A percentile compares a stretch with the other conserved stretches of the same genome.
These are phyloP conservation scores for Psococerastis gibbosa DNA, from an alignment of 2,888 invertebrate genomes.

Conservation along the genomic window DNA sequence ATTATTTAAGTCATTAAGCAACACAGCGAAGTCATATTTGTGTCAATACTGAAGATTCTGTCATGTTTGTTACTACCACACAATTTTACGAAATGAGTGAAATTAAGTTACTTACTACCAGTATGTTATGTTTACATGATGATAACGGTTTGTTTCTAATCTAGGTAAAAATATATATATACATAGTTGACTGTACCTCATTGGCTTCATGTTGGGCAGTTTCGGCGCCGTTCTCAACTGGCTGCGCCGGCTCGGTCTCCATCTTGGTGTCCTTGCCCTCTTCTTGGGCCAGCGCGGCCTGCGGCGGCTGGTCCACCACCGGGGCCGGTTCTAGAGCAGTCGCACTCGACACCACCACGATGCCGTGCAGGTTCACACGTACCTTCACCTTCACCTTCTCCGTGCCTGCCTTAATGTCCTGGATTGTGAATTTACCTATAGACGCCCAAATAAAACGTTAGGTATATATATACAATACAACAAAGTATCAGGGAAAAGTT, in stretches of 20 bases:
- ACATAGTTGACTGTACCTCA: too few species aligned
- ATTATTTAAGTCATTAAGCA: too few species aligned
- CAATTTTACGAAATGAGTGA: too few species aligned
- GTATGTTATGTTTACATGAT: too few species aligned
- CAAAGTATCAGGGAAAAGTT: too few species aligned
- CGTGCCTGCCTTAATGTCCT: slow-evolving; percentile 65
- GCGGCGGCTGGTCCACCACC: slow-evolving; percentile 20
- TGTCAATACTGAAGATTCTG: too few species aligned
- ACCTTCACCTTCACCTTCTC: slow-evolving; percentile 94
- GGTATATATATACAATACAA: too few species aligned
- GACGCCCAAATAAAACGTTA: slow-evolving; percentile 15
- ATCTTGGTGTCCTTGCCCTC: slow-evolving; percentile 28
- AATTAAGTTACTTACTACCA: too few species aligned
- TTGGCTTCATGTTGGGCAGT: background rate
- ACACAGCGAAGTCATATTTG: too few species aligned
- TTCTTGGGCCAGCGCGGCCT: slow-evolving; percentile 28
- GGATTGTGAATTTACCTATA: slow-evolving; percentile 53
- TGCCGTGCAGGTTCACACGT: slow-evolving; percentile 81
- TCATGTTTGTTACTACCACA: too few species aligned
- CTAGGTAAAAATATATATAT: too few species aligned
- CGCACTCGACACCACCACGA: slow-evolving; percentile 74
- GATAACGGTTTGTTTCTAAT: too few species aligned
- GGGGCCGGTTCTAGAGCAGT: slow-evolving; percentile 31
- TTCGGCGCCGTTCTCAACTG: background rate
- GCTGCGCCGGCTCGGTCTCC: background rate